phyloP scores from a whole-genome alignment of 1,140 invertebrate genomes.

The Leptopilina clavipes region DNA sequence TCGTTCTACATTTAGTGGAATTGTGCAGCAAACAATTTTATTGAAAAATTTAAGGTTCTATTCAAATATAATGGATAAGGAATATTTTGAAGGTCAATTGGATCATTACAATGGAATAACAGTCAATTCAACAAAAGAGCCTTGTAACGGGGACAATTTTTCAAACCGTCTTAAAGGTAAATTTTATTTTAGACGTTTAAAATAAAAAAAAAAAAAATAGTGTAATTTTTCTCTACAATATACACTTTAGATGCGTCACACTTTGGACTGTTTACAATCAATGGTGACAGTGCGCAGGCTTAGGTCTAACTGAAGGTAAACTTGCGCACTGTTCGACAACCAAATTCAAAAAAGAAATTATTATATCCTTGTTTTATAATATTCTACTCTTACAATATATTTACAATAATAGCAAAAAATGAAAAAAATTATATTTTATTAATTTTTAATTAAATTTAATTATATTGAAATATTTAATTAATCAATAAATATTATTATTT shows the following conservation, averaged over 20 bases:
- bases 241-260: neutral
- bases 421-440: no score
- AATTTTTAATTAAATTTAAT: no score
- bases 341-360: no score
- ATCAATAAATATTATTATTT: no score
- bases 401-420: no score
- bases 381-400: no score
- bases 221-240: constrained; percentile 33
- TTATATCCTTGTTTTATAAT: no score
- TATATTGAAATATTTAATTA: no score
- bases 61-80: constrained; percentile 25
- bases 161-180: constrained; percentile 77
- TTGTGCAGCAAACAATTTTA: constrained; percentile 22
- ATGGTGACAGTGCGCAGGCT: no score
- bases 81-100: constrained; percentile 75
- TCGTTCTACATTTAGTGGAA: neutral
- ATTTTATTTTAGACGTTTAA: constrained; percentile 36
- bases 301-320: no score
- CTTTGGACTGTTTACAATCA: neutral
- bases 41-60: constrained; percentile 20
- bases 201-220: constrained; percentile 30
- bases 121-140: constrained; percentile 78
- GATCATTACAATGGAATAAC: constrained; percentile 84
- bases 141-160: constrained; percentile 75
- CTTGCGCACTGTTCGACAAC: no score